Percentiles rank a stretch among this genome's conserved stretches.
Conservation (phyloP, 2,113 vertebrate genomes). For the Parus major region DNA sequence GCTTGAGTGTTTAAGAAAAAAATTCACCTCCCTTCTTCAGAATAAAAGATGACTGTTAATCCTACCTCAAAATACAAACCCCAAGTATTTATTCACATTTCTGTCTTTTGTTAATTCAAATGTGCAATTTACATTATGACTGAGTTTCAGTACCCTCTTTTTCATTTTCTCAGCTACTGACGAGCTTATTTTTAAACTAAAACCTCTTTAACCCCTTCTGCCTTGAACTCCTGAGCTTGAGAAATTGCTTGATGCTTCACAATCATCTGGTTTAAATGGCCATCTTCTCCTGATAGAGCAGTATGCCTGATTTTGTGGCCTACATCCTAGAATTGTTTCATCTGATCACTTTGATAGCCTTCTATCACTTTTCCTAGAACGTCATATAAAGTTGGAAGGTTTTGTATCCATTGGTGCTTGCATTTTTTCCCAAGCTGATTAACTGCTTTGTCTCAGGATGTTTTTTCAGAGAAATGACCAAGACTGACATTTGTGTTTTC, state of each 20-base stretch:
- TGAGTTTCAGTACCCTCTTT: neutral
- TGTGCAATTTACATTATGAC: neutral
- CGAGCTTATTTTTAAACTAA: neutral
- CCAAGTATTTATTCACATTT: neutral
- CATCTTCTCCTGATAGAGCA: neutral
- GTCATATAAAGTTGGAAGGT: neutral
- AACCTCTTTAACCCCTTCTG: fast-evolving
- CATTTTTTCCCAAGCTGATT: neutral
- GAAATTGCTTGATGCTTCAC: neutral
- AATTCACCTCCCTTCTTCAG: neutral
- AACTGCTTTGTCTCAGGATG: neutral
- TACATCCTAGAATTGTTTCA: neutral
- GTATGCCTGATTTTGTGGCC: neutral
- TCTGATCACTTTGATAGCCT: neutral
- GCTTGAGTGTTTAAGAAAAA: neutral
- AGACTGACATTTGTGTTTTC: neutral
- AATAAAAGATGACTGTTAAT: neutral
- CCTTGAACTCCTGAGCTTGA: fast-evolving
- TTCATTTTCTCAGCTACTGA: neutral
- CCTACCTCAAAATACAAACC: neutral
- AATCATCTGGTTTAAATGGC: neutral
- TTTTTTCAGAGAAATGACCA: neutral
- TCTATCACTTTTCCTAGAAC: neutral
- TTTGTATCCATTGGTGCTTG: neutral
- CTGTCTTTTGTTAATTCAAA: neutral